Percentiles rank a stretch among this genome's conserved stretches.
Conservation (phyloP, 2,888 invertebrate species). For the Acanthococcus lagerstroemiae region DNA sequence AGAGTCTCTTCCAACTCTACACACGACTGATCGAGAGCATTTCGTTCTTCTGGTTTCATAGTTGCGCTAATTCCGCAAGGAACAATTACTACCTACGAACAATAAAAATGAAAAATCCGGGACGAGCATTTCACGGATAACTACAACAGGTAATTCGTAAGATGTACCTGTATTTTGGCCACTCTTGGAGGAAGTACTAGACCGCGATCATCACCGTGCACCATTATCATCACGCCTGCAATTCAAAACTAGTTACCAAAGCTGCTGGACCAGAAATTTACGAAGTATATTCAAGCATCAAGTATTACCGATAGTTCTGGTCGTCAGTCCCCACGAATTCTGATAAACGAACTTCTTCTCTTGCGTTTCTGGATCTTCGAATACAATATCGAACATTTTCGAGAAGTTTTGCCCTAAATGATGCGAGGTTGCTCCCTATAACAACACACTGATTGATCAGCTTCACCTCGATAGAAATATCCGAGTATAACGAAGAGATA, state of each 20-base stretch:
- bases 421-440: conserved; percentile 88
- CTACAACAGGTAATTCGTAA: neutral
- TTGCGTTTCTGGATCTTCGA: conserved; percentile 84
- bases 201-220: conserved; percentile 95
- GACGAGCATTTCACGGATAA: neutral
- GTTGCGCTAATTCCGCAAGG: conserved; percentile 91
- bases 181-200: conserved; percentile 89
- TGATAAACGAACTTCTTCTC: conserved; percentile 84
- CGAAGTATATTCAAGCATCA: neutral
- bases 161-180: conserved; percentile 63
- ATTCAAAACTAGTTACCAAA: neutral
- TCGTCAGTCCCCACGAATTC: conserved; percentile 98
- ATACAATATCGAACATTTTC: conserved; percentile 96
- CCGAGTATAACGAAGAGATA: neutral
- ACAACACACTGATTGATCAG: neutral
- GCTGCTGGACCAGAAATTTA: neutral
- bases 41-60: conserved; percentile 60
- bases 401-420: conserved; percentile 98
- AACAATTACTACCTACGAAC: conserved; percentile 59
- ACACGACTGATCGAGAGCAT: conserved; percentile 59
- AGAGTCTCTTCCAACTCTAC: conserved; percentile 57
- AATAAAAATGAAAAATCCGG: neutral
- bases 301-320: conserved; percentile 77
- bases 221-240: conserved; percentile 71
- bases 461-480: too few relatives aligned